Evolutionary conservation across 2,797 vertebrate genomes (phyloP), one percentile per base, ranked within the genome.

Genomic region (Argentina silus): DNA sequence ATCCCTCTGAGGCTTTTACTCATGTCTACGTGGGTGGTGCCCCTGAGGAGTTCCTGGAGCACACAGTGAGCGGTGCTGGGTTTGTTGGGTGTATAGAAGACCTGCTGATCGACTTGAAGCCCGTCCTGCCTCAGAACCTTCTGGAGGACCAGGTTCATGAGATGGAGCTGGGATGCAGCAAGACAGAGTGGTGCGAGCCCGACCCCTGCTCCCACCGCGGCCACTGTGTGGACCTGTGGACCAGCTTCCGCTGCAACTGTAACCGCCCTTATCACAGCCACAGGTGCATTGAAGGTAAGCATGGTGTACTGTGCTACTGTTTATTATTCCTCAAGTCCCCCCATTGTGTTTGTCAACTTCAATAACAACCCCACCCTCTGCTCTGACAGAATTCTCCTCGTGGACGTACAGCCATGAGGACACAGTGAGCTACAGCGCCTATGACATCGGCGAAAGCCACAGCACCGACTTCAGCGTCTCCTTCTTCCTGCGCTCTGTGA

Each of bases 41-140:
- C 3, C 88, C 90, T 14, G 74, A 85, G 9, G 66, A 91, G 4
- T 85, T 93, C 83, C 85, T 83, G 62, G 89, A 64, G 36, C 67
- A 44, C 72, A 88, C 89, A 0, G 0, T 6, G 15, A 94, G 90
- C 50, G 81, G 76, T 1, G 79, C 63, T 7, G 88, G 90, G 60
- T 98, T 98, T 73, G 86, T 94, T 0, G 97, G 97, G 56, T 99
- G 97, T 81, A 88, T 99, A 89, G 92, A 97, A 71, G 97, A 99
- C 44, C 65, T 98, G 2, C 78, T 71, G 36, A 91, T 97, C 17
- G 96, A 97, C 0, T 88, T 87, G 0, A 88, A 77, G 50, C 79
- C 83, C 0, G 70, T 98, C 71, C 81, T 97, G 42, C 97, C 96
- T 0, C 90, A 87, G 17, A 80, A 83, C 2, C 87, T 97, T 6